Evolutionary conservation across 2,113 vertebrate species (phyloP).

Genomic region (Callionymus lyra): DNA sequence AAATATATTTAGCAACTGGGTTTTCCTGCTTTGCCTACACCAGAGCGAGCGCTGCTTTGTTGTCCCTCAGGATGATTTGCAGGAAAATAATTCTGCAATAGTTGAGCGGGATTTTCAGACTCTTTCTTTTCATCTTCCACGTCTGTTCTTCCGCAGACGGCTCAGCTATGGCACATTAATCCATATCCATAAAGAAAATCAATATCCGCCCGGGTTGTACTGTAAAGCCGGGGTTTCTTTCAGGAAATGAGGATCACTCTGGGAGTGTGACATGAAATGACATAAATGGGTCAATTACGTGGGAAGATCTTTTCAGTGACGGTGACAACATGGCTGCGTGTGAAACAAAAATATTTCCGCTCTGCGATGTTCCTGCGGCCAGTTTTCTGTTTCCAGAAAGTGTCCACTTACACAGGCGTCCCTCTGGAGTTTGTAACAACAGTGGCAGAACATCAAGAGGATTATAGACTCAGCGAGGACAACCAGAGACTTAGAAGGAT

Average conservation of each 20-base stretch:
- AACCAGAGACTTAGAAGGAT: constrained; percentile 25
- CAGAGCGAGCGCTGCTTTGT: constrained; percentile 5
- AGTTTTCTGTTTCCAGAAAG: too few species aligned
- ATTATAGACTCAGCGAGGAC: constrained; percentile 38
- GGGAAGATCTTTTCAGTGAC: neutral
- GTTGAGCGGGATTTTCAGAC: constrained; percentile 33
- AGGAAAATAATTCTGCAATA: constrained; percentile 19
- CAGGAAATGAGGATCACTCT: constrained; percentile 7
- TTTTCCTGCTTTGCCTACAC: too few species aligned
- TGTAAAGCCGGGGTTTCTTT: constrained; percentile 9
- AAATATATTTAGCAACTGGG: constrained; percentile 9
- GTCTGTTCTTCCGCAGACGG: constrained; percentile 15
- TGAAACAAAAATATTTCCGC: too few species aligned
- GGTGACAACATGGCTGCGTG: too few species aligned
- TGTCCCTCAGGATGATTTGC: constrained; percentile 12
- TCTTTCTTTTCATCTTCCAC: constrained; percentile 31
- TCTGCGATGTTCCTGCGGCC: too few species aligned
- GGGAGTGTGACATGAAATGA: constrained; percentile 1
- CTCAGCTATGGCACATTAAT: constrained; percentile 17
- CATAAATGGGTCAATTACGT: constrained; percentile 7
- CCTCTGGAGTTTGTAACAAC: constrained; percentile 20
- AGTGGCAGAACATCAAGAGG: constrained; percentile 46
- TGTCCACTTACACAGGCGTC: constrained; percentile 9
- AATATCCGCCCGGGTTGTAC: constrained; percentile 12
- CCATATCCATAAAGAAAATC: constrained; percentile 21